Base-by-base conservation (phyloP, 2,113 vertebrate genomes). In the Macquaria ambigua region DNA sequence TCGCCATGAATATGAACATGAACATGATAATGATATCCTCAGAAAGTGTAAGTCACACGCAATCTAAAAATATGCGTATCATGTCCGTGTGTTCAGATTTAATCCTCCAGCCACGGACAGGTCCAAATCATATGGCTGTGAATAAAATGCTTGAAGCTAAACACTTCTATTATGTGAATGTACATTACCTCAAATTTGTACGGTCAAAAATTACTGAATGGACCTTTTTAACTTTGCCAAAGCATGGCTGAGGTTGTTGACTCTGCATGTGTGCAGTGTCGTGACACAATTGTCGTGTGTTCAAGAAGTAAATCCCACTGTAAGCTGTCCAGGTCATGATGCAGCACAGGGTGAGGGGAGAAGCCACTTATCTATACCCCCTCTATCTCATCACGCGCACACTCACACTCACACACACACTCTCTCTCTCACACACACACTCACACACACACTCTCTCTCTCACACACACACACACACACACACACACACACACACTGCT, bases 291-390 rank as follows among this genome's bases (percentile, higher is more conserved):
- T 86, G 93, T 23, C 88, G 93, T 23, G 92, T 93, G 0, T 93
- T 94, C 0, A 95, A 48, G 88, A 95, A 93, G 82, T 94, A 94
- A 70, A 95, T 50, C 62, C 83, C 61, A 66, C 82, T 94, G 1
- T 95, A 95, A 53, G 80, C 82, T 46, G 94, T 58, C 43, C 73
- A 85, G 76, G 83, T 86, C 76, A 83, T 53, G 79, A 85, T 52
- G 48, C 76, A 79, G 53, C 63, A 95, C 87, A 91, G 93, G 89
- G 90, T 95, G 90, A 96, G 96, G 63, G 93, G 76, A 0, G 94
- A 77, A 94, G 91, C 71, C 95, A 53, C 31, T 55, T 39, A 90
- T 79, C 62, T 84, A 56, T 55, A 8, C 64, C 67, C 71, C 63
- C 39, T 46, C 46, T 71, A 20, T 43, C 34, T 34, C 75, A 64